A percentile compares a stretch with the other conserved stretches of the same genome.
Conservation (phyloP, 1,140 invertebrate genomes). For the Drosophila subpulchrella region DNA sequence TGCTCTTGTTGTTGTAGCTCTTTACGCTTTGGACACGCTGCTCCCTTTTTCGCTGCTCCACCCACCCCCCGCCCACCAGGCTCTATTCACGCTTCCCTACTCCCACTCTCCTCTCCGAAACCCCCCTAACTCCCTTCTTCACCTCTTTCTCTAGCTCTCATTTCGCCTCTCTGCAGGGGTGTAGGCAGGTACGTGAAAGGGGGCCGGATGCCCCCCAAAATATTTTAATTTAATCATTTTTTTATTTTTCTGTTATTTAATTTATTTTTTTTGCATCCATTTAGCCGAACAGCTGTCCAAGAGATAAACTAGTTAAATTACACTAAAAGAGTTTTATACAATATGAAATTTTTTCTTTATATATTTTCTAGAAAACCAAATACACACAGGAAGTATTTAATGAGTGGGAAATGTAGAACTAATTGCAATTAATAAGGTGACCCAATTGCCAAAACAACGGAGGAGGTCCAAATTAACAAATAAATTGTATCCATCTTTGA, state of each 20-base stretch:
- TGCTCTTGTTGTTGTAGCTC: slow-evolving; percentile 19
- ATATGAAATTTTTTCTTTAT: no score
- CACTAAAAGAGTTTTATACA: no score
- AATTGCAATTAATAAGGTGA: no score
- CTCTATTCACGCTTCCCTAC: slow-evolving; percentile 13
- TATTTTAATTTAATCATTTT: no score
- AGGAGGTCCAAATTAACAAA: no score
- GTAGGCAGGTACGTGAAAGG: neutral
- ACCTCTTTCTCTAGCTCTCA: neutral
- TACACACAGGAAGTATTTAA: no score
- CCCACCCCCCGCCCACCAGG: slow-evolving; percentile 1
- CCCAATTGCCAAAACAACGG: no score
- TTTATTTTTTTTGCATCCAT: neutral
- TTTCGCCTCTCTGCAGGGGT: slow-evolving; percentile 10
- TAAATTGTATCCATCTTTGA: no score
- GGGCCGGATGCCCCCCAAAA: neutral
- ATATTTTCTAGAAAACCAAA: no score
- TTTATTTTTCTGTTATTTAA: neutral
- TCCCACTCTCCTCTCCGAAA: slow-evolving; percentile 11
- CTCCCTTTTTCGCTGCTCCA: slow-evolving; percentile 26
- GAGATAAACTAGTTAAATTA: no score
- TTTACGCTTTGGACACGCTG: slow-evolving; percentile 16
- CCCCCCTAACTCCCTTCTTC: neutral
- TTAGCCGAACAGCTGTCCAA: no score
- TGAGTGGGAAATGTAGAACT: no score